Base-by-base conservation (phyloP, 2,797 vertebrate species). In the Lutjanus argentimaculatus region DNA sequence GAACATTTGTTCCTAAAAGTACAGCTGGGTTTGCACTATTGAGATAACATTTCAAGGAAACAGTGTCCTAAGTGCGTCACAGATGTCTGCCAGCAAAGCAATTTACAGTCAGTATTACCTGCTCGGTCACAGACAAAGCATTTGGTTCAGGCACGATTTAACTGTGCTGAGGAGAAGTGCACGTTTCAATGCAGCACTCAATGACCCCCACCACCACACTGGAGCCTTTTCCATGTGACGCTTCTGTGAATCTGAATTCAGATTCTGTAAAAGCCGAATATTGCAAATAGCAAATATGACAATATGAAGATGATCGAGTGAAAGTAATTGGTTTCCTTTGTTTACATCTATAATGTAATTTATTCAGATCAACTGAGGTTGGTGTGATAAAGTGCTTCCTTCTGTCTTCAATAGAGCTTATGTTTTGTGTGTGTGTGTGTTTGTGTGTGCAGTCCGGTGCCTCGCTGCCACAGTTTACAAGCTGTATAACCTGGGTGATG, bases 381-480 rank as follows among this genome's bases (percentile, higher is more conserved):
- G 52, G 68, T 72, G 80, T 80, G 73, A 82, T 49, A 21, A 57
- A 65, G 17, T 8, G 51, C 65, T 83, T 91, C 83, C 75, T 91
- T 89, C 89, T 91, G 75, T 91, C 85, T 84, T 91, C 83, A 83
- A 8, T 55, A 59, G 75, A 85, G 78, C 58, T 57, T 13, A 1
- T 75, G 53, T 67, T 62, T 11, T 48, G 16, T 79, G 52, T 5
- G 15, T 58, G 21, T 72, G 6, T 74, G 19, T 69, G 30, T 8
- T 14, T 53, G 15, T 42, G n/a, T 13, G 42, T 64, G 30, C 14
- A 36, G 51, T 68, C 7, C 45, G 9, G 17, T 70, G 13, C 19
- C 48, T 13, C 55, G 55, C 46, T 67, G 40, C 30, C 19, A 6
- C 15, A 67, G 40, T 53, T 80, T 51, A 49, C 10, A 46, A 69